Evolutionary conservation across 2,113 vertebrate species (phyloP).

Genomic region (Malurus elegans): DNA sequence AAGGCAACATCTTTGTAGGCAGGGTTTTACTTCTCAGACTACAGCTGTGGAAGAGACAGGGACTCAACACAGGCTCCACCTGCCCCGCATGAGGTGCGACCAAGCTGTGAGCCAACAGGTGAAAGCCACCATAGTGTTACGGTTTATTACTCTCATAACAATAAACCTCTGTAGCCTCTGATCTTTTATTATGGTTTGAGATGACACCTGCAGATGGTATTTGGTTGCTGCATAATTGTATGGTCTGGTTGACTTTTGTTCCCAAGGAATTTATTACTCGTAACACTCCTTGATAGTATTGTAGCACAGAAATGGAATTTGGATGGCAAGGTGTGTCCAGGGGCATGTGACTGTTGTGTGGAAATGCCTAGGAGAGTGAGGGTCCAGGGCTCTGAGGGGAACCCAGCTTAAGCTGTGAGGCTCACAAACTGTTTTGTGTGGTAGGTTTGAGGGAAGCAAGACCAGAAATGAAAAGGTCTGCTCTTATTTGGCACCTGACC

Average conservation of each 20-base stretch:
- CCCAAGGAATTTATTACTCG: not conserved
- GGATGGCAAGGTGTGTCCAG: rapidly evolving
- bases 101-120: not conserved
- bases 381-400: not conserved
- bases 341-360: not conserved
- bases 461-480: not conserved
- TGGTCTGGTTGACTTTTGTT: not conserved
- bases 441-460: not conserved
- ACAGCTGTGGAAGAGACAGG: not conserved
- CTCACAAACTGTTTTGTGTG: not conserved
- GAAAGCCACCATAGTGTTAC: not conserved
- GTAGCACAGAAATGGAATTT: not conserved
- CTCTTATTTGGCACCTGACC: not conserved
- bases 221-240: not conserved
- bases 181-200: not conserved
- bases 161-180: not conserved
- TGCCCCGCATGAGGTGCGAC: not conserved
- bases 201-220: not conserved
- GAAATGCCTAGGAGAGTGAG: not conserved
- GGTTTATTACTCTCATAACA: not conserved
- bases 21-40: not conserved
- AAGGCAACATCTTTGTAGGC: not conserved
- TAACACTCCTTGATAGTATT: not conserved
- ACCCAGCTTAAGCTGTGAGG: not conserved
- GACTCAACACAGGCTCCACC: not conserved